These are phyloP conservation scores for Conistra vaccinii DNA, from an alignment of 2,888 invertebrate genomes.

Conservation along the genomic window DNA sequence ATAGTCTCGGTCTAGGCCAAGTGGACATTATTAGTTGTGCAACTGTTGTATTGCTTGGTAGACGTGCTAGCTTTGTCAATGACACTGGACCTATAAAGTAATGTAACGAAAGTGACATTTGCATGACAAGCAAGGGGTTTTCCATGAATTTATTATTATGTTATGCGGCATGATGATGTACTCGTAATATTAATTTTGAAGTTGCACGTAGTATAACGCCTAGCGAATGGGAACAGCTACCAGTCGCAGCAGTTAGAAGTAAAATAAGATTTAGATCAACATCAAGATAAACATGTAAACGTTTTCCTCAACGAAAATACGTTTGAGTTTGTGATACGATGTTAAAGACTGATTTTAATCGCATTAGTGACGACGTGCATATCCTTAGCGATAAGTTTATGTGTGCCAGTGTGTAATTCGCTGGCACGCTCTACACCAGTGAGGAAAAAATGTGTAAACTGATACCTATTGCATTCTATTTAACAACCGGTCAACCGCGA, in stretches of 20 bases:
- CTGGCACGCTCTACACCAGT: not conserved
- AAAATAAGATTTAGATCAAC: not conserved
- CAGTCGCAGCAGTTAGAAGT: not conserved
- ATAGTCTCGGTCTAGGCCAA: conserved; percentile 60
- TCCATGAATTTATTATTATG: conserved; percentile 60
- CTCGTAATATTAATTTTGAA: conserved; percentile 43
- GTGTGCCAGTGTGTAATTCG: conserved; percentile 5
- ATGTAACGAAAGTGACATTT: conserved; percentile 66
- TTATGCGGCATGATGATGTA: conserved; percentile 23
- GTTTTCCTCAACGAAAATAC: not conserved
- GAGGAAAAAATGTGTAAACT: not conserved
- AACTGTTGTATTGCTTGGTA: conserved; percentile 50
- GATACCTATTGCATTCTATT: not conserved
- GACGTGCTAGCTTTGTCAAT: conserved; percentile 61
- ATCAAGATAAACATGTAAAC: not conserved
- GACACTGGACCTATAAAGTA: conserved; percentile 53
- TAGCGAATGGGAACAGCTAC: not conserved
- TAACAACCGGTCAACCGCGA: not conserved
- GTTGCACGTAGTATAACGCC: not conserved
- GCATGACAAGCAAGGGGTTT: conserved; percentile 60
- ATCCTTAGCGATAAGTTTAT: conserved; percentile 12
- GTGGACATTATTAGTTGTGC: conserved; percentile 55
- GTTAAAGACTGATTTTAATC: conserved; percentile 13
- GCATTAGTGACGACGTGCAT: conserved; percentile 20
- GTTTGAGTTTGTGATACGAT: not conserved